Base-by-base conservation (phyloP, 2,888 invertebrate species). In the Ariolimax columbianus region DNA sequence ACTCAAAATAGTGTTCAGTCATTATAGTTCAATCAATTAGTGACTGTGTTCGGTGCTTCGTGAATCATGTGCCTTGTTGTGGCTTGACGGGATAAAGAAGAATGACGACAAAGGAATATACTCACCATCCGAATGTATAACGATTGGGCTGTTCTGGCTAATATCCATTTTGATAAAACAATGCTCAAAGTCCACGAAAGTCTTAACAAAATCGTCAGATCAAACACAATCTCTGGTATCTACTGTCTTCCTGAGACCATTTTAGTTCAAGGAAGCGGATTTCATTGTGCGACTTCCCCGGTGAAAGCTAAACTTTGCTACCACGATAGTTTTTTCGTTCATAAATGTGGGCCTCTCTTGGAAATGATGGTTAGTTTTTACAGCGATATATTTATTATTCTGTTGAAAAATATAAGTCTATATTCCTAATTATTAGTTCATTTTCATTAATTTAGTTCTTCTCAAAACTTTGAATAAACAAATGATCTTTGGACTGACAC, bases 111-210 rank as follows among this genome's bases (percentile, higher is more conserved):
- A 73, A 43, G n/a, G 14, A 19, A 26, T 23, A 43, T 43, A 73
- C 73, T 73, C 43, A 73, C 73, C 73, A 43, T 73, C 73, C 17
- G 73, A 73, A 73, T 73, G 73, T 73, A 73, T 73, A 30, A 73
- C 43, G 11, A 73, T 73, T 30, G 73, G 43, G n/a, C 73, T 73
- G 73, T 43, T 43, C 9, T n/a, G 43, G 30, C 73, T n/a, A 73
- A 73, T 43, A 73, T 73, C 73, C 73, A 73, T 73, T 40, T 73
- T 43, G 43, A 43, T 40, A 43, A 43, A 73, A n/a, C 43, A 43
- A 73, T 73, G n/a, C 26, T 26, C 47, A 26, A 14, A 14, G n/a
- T 43, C 9, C 11, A 30, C 1, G 43, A 26, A 43, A 73, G 26
- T 14, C n/a, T 43, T 43, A 9, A 11, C 11, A 1, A 9, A 73